Conservation (phyloP, 2,797 vertebrate genomes). For the Somateria mollissima region DNA sequence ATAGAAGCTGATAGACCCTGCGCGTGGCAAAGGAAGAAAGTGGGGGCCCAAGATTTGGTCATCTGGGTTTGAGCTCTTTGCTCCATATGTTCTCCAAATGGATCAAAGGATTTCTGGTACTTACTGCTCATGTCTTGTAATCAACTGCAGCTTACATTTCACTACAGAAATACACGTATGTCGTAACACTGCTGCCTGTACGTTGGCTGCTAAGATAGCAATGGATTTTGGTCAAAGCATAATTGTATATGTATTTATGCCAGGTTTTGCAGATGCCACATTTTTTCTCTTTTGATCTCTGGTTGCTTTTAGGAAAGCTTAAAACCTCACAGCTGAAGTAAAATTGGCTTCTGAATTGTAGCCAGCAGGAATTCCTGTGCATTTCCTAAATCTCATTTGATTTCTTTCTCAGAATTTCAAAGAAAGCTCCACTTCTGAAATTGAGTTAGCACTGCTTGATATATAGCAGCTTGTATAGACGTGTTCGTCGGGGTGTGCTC, state of each 20-base stretch:
- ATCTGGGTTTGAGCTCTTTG: not conserved
- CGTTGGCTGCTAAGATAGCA: not conserved
- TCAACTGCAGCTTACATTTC: not conserved
- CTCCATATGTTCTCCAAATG: not conserved
- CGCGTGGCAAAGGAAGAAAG: accelerated
- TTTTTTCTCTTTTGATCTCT: not conserved
- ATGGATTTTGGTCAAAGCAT: not conserved
- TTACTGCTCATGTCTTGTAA: not conserved
- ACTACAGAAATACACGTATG: not conserved
- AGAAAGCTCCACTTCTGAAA: not conserved
- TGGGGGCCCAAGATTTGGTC: not conserved
- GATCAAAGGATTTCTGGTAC: conserved; percentile 10
- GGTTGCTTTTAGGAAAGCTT: not conserved
- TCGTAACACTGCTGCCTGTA: not conserved
- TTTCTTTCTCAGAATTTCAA: not conserved
- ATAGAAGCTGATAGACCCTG: not conserved
- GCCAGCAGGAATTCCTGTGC: not conserved
- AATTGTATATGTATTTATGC: not conserved
- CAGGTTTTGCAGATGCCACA: not conserved
- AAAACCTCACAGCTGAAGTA: not conserved
- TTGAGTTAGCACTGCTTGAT: not conserved
- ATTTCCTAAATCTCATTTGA: not conserved
- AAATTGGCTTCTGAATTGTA: not conserved
- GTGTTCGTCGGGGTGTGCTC: not conserved
- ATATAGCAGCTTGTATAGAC: not conserved